Evolutionary conservation across 1,140 invertebrate genomes (phyloP).

Genomic region (Saxidomus purpurata): DNA sequence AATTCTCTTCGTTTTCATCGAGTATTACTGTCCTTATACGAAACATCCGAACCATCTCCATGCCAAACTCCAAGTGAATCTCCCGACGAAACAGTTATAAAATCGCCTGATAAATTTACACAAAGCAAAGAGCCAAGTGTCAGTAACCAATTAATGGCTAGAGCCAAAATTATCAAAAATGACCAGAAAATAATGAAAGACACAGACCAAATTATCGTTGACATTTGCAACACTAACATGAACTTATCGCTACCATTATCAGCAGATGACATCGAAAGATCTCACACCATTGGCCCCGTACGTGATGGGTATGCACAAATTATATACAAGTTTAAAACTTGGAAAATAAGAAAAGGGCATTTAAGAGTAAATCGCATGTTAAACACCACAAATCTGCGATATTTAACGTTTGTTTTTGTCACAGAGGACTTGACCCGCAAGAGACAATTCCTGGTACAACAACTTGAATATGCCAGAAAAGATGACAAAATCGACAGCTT

Average conservation of each 20-base stretch:
- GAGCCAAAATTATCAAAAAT: no score
- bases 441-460: not conserved
- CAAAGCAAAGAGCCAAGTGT: no score
- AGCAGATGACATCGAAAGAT: not conserved
- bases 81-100: no score
- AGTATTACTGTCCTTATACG: not conserved
- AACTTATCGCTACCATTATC: not conserved
- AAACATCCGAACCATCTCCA: no score
- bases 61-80: no score
- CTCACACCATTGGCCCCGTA: not conserved
- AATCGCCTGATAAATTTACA: not conserved
- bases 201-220: not conserved
- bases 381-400: not conserved
- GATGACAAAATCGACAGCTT: not conserved
- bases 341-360: not conserved
- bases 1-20: not conserved
- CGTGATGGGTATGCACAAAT: not conserved
- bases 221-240: not conserved
- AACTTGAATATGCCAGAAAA: not conserved
- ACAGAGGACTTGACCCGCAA: not conserved
- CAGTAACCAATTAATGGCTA: no score
- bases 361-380: not conserved
- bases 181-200: not conserved
- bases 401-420: not conserved
- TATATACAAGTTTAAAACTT: not conserved